Base-by-base conservation (phyloP, 1,140 invertebrate genomes). In the Ceratoteleas bidentatus region DNA sequence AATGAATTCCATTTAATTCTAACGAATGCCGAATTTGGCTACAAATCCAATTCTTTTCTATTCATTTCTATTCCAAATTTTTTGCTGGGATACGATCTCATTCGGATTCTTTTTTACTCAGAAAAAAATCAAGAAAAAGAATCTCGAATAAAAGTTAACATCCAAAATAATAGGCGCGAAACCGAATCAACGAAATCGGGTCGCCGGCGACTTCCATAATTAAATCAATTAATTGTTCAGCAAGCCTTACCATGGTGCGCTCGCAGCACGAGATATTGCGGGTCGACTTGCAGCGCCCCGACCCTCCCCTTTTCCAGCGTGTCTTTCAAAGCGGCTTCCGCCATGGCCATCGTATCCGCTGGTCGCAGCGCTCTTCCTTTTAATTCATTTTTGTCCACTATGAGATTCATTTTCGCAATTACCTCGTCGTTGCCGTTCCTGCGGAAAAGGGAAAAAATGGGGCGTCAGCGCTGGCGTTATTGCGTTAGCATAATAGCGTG, bases 251-350 rank as follows among this genome's bases (percentile, higher is more conserved):
- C 86, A 85, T 88, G 83, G 10, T 89, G 92, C 3, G 94, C 93
- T 86, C 94, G 93, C 83, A 96, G 93, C 14, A 95, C 92, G 53
- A 96, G 89, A 87, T 95, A 96, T 65, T 94, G 93, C 0, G 95
- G 95, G 90, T 98, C 96, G 0, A 98, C 93, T 8, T 93, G 94
- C 0, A 98, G 89, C 33, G 94, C 94, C 0, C 96, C 97, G 13
- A 97, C 94, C 84, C 91, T 93, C 14, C 96, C 96, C 2, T 88
- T 93, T 5, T 92, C 89, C 10, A 98, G 91, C 6, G 95, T 94
- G 60, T 96, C 94, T 80, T 93, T 91, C 4, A 98, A 88, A 0
- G 92, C 93, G 13, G 91, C 86, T 85, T 94, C 90, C 83, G 76
- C 89, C 84, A 75, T 88, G 5, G 91, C 88, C 10, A 91, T 91